These are phyloP conservation scores for Drosophila santomea DNA, from an alignment of 1,140 invertebrate genomes.

Conservation along the genomic window DNA sequence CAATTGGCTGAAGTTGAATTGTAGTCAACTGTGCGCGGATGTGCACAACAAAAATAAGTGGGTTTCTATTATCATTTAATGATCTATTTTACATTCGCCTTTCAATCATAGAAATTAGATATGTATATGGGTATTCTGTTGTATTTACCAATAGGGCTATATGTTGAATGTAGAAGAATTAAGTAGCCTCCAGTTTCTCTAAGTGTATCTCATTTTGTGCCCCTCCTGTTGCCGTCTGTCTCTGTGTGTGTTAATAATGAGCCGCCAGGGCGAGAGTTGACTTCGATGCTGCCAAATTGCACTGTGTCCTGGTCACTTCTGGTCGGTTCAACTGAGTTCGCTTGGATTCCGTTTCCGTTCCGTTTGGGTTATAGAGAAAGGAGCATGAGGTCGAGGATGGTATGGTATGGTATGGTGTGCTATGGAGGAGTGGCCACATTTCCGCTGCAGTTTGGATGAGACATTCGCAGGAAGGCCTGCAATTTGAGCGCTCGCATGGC, in stretches of 20 bases:
- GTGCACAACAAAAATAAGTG: background rate
- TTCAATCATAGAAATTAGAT: too few species aligned
- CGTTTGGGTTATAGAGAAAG: constrained; percentile 13
- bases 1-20: constrained; percentile 56
- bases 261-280: constrained; percentile 63
- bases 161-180: background rate
- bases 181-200: background rate
- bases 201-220: constrained; percentile 2
- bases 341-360: constrained; percentile 12
- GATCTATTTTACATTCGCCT: background rate
- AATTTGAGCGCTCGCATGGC: constrained; percentile 76
- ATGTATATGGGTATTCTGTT: too few species aligned
- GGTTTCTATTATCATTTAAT: too few species aligned
- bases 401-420: background rate
- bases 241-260: constrained; percentile 64
- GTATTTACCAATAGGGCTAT: background rate
- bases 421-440: constrained; percentile 58
- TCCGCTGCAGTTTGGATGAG: constrained; percentile 70
- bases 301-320: constrained; percentile 39
- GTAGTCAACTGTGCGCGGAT: constrained; percentile 13
- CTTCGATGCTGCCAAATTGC: constrained; percentile 65
- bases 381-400: constrained; percentile 1
- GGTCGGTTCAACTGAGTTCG: constrained; percentile 32
- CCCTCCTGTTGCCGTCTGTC: background rate
- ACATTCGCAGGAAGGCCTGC: constrained; percentile 68